A percentile compares a stretch with the other conserved stretches of the same genome.
These are phyloP conservation scores for Bemisia tabaci DNA, from an alignment of 1,140 invertebrate species.

Conservation along the genomic window DNA sequence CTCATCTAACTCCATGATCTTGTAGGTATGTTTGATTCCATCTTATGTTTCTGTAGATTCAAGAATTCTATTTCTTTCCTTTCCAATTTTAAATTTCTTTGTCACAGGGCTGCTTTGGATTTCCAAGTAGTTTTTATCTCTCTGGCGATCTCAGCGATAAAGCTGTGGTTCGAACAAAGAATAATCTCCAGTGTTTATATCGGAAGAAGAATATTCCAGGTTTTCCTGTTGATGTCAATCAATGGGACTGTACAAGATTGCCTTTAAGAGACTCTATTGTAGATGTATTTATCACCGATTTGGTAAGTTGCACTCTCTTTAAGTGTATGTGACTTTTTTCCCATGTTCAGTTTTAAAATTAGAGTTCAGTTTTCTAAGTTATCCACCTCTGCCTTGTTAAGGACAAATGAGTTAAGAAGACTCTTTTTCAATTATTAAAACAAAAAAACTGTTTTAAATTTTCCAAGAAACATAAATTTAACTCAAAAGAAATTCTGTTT, in stretches of 20 bases:
- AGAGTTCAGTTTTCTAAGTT: no score
- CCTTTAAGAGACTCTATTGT: constrained; percentile 36
- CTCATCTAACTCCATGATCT: no score
- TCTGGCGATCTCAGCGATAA: constrained; percentile 35
- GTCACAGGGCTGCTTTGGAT: not conserved
- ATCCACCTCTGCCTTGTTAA: no score
- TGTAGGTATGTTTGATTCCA: no score
- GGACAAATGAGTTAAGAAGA: no score
- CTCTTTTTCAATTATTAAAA: no score
- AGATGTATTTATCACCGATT: constrained; percentile 44
- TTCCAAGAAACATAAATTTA: no score
- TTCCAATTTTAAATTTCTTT: constrained; percentile 6
- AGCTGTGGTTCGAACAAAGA: constrained; percentile 30
- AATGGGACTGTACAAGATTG: constrained; percentile 36
- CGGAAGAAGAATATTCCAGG: constrained; percentile 22
- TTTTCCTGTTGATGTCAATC: constrained; percentile 29
- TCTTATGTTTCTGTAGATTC: constrained; percentile 6
- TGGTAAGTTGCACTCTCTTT: constrained; percentile 29
- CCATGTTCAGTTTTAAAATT: no score
- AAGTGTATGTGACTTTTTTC: no score
- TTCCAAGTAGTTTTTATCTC: constrained; percentile 10
- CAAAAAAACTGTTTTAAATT: no score
- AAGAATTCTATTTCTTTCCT: not conserved
- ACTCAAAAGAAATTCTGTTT: no score
- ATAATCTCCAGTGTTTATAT: constrained; percentile 33